These are phyloP conservation scores for Megalurothrips usitatus DNA, from an alignment of 2,888 invertebrate species.

Conservation along the genomic window DNA sequence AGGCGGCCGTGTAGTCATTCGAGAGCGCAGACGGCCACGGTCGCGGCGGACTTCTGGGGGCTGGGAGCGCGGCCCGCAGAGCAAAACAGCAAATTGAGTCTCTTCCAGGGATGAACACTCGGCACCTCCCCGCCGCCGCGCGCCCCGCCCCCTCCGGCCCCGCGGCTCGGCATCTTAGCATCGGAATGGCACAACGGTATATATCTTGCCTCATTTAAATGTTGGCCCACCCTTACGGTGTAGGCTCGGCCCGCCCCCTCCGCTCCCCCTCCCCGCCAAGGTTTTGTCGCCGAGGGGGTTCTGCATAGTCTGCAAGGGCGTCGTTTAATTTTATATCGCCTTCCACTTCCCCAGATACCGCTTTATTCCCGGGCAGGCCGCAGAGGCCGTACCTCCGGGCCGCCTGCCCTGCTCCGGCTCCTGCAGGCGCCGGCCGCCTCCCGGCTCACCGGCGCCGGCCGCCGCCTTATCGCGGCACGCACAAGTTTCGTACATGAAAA, in stretches of 20 bases:
- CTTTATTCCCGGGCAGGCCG: not conserved
- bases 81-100: no score
- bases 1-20: no score
- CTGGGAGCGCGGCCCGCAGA: no score
- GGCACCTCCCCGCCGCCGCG: not conserved
- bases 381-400: not conserved
- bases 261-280: not conserved
- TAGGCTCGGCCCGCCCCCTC: not conserved
- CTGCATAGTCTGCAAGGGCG: not conserved
- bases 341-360: not conserved
- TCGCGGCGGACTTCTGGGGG: no score
- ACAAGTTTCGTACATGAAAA: no score
- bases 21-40: no score
- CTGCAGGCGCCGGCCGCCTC: not conserved
- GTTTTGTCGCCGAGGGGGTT: no score
- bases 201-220: not conserved
- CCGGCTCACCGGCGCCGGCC: not conserved
- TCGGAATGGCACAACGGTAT: not conserved
- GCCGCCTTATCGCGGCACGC: no score
- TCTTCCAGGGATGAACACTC: no score
- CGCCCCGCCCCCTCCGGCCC: not conserved
- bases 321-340: constrained; percentile 25
- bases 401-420: not conserved
- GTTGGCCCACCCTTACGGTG: constrained; percentile 15
- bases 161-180: not conserved